Evolutionary conservation across 2,797 vertebrate genomes (phyloP).

Genomic region (Sebastes variabilis): DNA sequence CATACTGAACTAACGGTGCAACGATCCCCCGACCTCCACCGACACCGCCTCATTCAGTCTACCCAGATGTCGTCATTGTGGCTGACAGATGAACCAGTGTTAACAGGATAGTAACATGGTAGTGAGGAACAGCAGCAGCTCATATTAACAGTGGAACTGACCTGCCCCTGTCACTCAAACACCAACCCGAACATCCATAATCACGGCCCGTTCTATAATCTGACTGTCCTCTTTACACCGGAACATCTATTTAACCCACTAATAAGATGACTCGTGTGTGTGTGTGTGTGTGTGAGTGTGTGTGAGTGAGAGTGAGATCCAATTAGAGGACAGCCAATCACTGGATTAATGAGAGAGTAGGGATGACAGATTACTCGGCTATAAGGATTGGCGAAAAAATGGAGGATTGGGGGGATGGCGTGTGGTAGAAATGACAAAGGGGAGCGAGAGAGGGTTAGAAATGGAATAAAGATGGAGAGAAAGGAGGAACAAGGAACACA

Average conservation of each 20-base stretch:
- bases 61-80: slow-evolving; percentile 17
- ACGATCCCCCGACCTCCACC: not conserved
- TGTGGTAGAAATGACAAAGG: slow-evolving; percentile 36
- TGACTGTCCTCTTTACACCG: slow-evolving; percentile 46
- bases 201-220: slow-evolving; percentile 51
- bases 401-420: slow-evolving; percentile 8
- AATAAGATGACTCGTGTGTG: slow-evolving; percentile 79
- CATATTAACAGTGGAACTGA: slow-evolving; percentile 43
- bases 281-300: not conserved
- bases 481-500: slow-evolving; percentile 25
- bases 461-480: slow-evolving; percentile 36
- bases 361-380: slow-evolving; percentile 62
- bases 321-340: slow-evolving; percentile 85
- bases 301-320: slow-evolving; percentile 71
- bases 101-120: slow-evolving; percentile 28
- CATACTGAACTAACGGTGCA: not conserved
- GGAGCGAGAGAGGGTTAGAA: slow-evolving; percentile 21
- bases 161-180: slow-evolving; percentile 56
- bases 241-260: slow-evolving; percentile 83
- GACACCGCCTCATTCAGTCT: slow-evolving; percentile 8
- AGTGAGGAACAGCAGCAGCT: slow-evolving; percentile 6
- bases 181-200: slow-evolving; percentile 59
- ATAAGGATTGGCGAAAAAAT: slow-evolving; percentile 1
- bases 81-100: slow-evolving; percentile 47
- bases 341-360: slow-evolving; percentile 79